Conservation (phyloP, 1,140 invertebrate genomes). For the Hypsibius dujardini region DNA sequence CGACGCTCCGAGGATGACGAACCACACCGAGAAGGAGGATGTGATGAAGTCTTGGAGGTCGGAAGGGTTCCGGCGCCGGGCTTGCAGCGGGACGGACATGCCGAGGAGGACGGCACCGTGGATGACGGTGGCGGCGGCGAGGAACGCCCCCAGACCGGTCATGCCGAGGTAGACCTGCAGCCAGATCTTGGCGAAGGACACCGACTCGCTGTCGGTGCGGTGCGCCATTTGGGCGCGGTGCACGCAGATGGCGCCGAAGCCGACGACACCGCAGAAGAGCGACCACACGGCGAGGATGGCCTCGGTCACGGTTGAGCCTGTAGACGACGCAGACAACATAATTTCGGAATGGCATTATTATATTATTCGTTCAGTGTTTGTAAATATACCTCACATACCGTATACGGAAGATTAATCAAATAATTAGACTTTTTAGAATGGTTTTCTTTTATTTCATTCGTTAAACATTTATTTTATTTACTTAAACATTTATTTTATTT, state of each 20-base stretch:
- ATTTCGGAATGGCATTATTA: not conserved
- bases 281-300: slow-evolving; percentile 2
- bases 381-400: too few species aligned
- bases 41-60: not conserved
- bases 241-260: not conserved
- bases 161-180: not conserved
- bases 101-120: not conserved
- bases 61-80: not conserved
- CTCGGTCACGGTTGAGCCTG: slow-evolving; percentile 15
- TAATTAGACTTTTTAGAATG: too few species aligned
- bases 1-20: not conserved
- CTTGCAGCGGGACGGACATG: not conserved
- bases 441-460: too few species aligned
- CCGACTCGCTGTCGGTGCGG: not conserved
- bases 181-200: not conserved
- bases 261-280: slow-evolving; percentile 7
- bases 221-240: not conserved
- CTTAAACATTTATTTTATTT: too few species aligned
- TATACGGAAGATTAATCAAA: too few species aligned
- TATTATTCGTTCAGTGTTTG: too few species aligned
- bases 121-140: not conserved
- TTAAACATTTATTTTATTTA: too few species aligned
- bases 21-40: not conserved
- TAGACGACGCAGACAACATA: not conserved
- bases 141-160: not conserved